Conservation (phyloP, 2,888 invertebrate genomes). For the Hanleya hanleyi region DNA sequence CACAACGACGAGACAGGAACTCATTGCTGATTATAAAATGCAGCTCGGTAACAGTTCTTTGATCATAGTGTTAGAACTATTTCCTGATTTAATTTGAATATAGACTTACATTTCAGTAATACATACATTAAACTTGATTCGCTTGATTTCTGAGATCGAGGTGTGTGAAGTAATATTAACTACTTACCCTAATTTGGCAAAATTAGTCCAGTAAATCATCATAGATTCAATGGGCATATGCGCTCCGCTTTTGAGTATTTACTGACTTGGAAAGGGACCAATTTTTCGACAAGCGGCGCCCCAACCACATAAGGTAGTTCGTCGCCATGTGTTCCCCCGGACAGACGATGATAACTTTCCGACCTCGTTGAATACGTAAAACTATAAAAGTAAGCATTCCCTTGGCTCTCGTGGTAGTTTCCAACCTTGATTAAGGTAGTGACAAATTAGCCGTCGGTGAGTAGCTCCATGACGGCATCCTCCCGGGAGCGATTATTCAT, state of each 20-base stretch:
- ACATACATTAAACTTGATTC: too few relatives aligned
- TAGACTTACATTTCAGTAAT: too few relatives aligned
- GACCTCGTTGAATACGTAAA: conserved; percentile 86
- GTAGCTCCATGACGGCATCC: conserved; percentile 86
- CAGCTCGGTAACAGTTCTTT: too few relatives aligned
- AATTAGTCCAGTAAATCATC: conserved; percentile 47
- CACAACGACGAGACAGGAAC: too few relatives aligned
- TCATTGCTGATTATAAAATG: too few relatives aligned
- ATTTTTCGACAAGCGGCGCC: conserved; percentile 40
- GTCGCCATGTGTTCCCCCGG: conserved; percentile 32
- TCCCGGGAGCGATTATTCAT: conserved; percentile 85
- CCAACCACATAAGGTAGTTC: conserved; percentile 47
- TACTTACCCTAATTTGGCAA: conserved; percentile 47
- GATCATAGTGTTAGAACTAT: too few relatives aligned
- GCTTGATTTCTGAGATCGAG: too few relatives aligned
- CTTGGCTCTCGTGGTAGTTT: conserved; percentile 82
- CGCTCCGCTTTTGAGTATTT: conserved; percentile 31
- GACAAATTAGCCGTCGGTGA: conserved; percentile 87
- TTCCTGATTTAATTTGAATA: too few relatives aligned
- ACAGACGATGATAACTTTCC: conserved; percentile 82
- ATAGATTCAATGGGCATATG: conserved; percentile 41
- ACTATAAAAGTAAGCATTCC: conserved; percentile 68
- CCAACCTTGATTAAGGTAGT: conserved; percentile 89
- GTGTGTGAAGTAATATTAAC: too few relatives aligned
- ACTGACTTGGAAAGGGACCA: conserved; percentile 37